Conservation (phyloP, 2,797 vertebrate genomes). For the Vireo griseus region DNA sequence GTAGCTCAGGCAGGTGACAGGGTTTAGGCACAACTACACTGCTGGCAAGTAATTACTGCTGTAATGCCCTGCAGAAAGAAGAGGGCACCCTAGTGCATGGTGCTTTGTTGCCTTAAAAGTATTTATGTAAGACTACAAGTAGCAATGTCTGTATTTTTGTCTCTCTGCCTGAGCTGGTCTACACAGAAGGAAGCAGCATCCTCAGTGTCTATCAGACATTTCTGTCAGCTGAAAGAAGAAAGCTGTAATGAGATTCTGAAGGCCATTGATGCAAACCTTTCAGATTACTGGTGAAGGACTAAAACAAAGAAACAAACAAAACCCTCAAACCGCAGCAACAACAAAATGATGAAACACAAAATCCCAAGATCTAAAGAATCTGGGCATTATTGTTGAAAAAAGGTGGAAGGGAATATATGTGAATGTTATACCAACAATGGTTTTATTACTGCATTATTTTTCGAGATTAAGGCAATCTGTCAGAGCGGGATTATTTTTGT, state of each 20-base stretch:
- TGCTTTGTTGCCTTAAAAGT: not conserved
- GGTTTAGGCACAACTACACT: not conserved
- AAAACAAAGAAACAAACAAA: not conserved
- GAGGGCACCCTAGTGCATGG: not conserved
- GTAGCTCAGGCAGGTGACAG: not conserved
- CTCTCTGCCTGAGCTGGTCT: not conserved
- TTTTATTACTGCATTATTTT: not conserved
- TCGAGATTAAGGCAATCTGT: not conserved
- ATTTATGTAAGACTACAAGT: not conserved
- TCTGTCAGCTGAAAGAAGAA: not conserved
- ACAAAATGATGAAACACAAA: not conserved
- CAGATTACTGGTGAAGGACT: not conserved
- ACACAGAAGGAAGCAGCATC: not conserved
- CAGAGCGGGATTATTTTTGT: not conserved
- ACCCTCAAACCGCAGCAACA: not conserved
- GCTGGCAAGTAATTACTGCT: not conserved
- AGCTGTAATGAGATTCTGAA: not conserved
- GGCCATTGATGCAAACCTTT: not conserved
- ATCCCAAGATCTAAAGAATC: not conserved
- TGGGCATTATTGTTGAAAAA: not conserved
- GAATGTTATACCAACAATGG: not conserved
- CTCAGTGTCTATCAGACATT: not conserved
- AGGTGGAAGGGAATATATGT: not conserved
- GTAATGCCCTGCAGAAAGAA: not conserved
- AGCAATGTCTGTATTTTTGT: not conserved